Percentiles rank a stretch among this genome's conserved stretches.
These are phyloP conservation scores for Allolobophora icterica DNA, from an alignment of 2,888 invertebrate species.

Conservation along the genomic window DNA sequence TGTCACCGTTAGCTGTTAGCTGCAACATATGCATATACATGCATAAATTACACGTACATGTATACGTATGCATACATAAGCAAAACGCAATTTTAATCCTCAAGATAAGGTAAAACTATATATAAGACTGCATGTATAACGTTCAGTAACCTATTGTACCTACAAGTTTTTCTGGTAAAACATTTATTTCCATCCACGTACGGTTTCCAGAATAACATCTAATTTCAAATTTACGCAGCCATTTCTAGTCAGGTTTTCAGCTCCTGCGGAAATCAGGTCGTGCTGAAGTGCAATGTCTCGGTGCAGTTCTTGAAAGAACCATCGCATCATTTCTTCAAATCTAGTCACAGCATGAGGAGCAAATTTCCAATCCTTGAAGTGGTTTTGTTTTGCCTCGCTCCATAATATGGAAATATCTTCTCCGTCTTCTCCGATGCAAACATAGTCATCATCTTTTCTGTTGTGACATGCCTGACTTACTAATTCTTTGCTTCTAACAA, in stretches of 20 bases:
- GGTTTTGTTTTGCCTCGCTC: constrained; percentile 1
- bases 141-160: background rate
- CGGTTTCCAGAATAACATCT: background rate
- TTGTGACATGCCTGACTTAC: background rate
- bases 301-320: constrained; percentile 26
- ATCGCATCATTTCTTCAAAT: constrained; percentile 26
- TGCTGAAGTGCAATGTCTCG: background rate
- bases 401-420: background rate
- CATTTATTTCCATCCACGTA: background rate
- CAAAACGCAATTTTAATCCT: background rate
- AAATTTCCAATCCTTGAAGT: constrained; percentile 22
- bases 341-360: background rate
- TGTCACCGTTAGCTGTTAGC: no score
- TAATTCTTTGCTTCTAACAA: background rate
- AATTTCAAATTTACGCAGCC: background rate
- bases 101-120: no score
- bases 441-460: background rate
- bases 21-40: no score
- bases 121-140: background rate
- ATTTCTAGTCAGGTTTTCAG: background rate
- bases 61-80: no score
- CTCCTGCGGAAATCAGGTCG: background rate
- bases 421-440: background rate
- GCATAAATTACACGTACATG: no score
- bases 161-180: background rate